These are phyloP conservation scores for Sisor rabdophorus DNA, from an alignment of 2,113 vertebrate genomes.

Conservation along the genomic window DNA sequence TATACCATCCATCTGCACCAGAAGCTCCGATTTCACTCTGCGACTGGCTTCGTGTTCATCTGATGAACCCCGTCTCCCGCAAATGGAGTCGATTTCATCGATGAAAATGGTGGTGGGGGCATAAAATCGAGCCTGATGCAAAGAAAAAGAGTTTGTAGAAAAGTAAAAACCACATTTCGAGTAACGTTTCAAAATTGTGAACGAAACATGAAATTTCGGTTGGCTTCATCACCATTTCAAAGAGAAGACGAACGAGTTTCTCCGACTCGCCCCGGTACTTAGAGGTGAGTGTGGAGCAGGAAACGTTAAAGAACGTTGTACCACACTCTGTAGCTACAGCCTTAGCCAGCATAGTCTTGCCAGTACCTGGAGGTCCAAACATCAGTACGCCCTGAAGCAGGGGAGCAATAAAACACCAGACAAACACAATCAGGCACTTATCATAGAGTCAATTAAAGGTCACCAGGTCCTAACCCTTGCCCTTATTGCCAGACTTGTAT, in stretches of 20 bases:
- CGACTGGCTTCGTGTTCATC: slow-evolving; percentile 96
- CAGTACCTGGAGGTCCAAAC: slow-evolving; percentile 96
- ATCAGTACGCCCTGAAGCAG: slow-evolving; percentile 87
- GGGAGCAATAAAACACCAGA: background rate
- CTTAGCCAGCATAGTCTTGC: slow-evolving; percentile 95
- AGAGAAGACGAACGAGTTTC: slow-evolving; percentile 95
- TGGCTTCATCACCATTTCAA: slow-evolving; percentile 86
- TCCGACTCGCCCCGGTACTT: slow-evolving; percentile 98
- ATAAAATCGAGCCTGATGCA: slow-evolving; percentile 88
- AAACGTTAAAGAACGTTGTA: slow-evolving; percentile 97
- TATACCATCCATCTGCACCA: slow-evolving; percentile 97
- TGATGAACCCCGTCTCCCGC: slow-evolving; percentile 90
- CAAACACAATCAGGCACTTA: background rate
- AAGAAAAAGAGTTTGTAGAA: background rate
- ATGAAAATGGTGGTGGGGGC: slow-evolving; percentile 98
- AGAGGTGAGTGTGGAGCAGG: slow-evolving; percentile 93
- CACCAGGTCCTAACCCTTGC: too few species aligned
- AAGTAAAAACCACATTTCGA: too few species aligned
- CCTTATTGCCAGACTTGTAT: background rate
- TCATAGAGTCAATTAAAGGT: too few species aligned
- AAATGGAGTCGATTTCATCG: slow-evolving; percentile 97
- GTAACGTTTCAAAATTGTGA: background rate
- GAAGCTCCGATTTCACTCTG: slow-evolving; percentile 91
- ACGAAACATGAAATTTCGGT: too few species aligned
- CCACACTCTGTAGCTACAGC: slow-evolving; percentile 97